Percentiles rank a stretch among this genome's conserved stretches.
These are phyloP conservation scores for Phyto melanocephala DNA, from an alignment of 2,888 invertebrate species.

Conservation along the genomic window DNA sequence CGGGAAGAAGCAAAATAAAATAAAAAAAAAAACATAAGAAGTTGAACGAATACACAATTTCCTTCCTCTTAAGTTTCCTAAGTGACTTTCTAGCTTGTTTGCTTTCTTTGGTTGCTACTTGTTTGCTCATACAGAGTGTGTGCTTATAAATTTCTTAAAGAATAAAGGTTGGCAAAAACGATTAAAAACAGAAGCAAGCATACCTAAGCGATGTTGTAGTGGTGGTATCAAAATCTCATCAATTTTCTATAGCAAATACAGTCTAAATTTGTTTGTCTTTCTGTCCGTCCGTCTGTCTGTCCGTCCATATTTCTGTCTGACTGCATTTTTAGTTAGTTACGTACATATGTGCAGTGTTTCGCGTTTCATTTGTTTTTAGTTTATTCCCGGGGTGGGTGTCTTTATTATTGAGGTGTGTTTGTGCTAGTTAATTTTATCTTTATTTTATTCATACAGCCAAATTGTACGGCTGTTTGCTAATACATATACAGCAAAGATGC, in stretches of 20 bases:
- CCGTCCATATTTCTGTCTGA: not conserved
- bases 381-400: conserved; percentile 7
- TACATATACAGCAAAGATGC: too few relatives aligned
- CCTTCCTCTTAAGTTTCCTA: conserved; percentile 54
- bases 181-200: not conserved
- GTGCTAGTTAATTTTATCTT: not conserved
- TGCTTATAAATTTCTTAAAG: not conserved
- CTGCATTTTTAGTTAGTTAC: too few relatives aligned
- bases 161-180: not conserved
- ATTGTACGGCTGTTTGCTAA: conserved; percentile 25
- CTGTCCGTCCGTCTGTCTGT: too few relatives aligned
- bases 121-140: not conserved
- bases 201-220: not conserved
- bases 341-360: too few relatives aligned
- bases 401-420: not conserved
- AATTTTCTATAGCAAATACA: conserved; percentile 20
- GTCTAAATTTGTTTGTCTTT: not conserved
- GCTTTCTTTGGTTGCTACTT: not conserved
- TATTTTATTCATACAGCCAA: conserved; percentile 11
- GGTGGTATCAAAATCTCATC: conserved; percentile 25
- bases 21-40: not conserved
- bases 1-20: conserved; percentile 26
- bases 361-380: not conserved
- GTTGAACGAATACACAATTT: conserved; percentile 48
- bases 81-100: conserved; percentile 50